These are phyloP conservation scores for Nycticryphes semicollaris DNA, from an alignment of 2,113 vertebrate species.

Conservation along the genomic window DNA sequence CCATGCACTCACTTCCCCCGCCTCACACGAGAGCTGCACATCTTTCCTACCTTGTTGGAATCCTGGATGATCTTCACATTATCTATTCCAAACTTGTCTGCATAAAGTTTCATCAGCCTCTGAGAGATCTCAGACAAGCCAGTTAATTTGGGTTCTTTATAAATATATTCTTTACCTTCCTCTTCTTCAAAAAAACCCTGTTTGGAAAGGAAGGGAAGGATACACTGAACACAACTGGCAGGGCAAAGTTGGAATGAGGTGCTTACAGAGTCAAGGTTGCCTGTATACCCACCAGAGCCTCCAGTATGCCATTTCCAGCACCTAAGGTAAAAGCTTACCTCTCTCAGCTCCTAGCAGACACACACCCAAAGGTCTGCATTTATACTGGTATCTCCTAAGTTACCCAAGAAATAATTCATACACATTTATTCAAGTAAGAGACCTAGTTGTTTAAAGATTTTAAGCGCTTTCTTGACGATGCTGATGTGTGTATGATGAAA, in stretches of 20 bases:
- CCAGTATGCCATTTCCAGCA: background rate
- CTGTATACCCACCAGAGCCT: background rate
- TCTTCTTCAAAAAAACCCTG: slow-evolving; percentile 99
- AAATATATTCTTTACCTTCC: slow-evolving; percentile 98
- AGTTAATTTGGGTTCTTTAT: slow-evolving; percentile 97
- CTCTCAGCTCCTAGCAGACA: background rate
- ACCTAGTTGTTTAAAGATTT: background rate
- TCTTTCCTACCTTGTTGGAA: slow-evolving; percentile 90
- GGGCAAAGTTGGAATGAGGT: background rate
- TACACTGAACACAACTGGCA: background rate
- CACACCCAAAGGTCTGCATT: background rate
- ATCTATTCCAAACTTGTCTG: slow-evolving; percentile 96
- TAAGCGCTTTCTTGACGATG: background rate
- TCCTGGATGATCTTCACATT: slow-evolving; percentile 99
- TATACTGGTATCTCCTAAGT: background rate
- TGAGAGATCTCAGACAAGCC: slow-evolving; percentile 98
- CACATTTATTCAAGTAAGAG: background rate
- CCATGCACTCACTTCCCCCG: background rate
- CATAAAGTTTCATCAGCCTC: slow-evolving; percentile 94
- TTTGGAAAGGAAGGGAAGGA: slow-evolving; percentile 40
- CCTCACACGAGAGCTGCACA: accelerated
- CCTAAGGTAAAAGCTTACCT: background rate
- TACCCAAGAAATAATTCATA: background rate
- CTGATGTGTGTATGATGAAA: background rate
- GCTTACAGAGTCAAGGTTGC: background rate